phyloP scores from a whole-genome alignment of 2,113 vertebrate species.

The Heteronetta atricapilla region DNA sequence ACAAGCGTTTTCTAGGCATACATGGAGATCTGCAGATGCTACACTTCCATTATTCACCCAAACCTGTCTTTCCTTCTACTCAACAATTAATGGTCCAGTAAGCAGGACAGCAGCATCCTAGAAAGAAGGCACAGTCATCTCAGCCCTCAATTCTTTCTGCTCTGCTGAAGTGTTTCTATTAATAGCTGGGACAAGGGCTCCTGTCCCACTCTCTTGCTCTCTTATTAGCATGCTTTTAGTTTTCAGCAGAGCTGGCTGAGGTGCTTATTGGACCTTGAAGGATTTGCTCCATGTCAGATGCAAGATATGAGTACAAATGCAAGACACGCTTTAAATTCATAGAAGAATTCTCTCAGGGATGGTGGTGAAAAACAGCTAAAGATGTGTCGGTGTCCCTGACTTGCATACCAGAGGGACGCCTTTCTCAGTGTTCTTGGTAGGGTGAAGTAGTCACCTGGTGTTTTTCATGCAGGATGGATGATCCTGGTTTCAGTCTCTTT shows the following conservation, averaged over 20 bases:
- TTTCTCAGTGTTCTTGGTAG: neutral
- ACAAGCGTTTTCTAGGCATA: neutral
- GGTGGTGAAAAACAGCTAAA: neutral
- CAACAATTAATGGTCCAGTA: neutral
- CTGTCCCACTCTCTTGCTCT: neutral
- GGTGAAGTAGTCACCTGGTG: neutral
- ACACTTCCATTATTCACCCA: slow-evolving; percentile 4
- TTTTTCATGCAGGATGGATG: neutral
- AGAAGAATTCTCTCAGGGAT: neutral
- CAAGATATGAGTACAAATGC: neutral
- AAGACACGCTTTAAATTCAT: neutral
- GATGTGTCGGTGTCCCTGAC: neutral
- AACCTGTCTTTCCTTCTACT: slow-evolving; percentile 47
- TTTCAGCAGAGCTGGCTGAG: neutral
- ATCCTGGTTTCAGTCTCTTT: neutral
- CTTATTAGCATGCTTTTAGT: neutral
- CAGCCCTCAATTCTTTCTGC: neutral
- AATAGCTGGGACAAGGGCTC: neutral
- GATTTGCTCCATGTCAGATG: neutral
- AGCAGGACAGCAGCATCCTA: slow-evolving; percentile 16
- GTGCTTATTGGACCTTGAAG: slow-evolving; percentile 34
- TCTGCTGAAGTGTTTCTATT: slow-evolving; percentile 27
- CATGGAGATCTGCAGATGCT: neutral
- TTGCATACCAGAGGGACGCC: fast-evolving
- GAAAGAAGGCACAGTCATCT: neutral